Percentiles rank a stretch among this genome's conserved stretches.
Conservation (phyloP, 2,888 invertebrate species). For the Sceliomorpha sp. region DNA sequence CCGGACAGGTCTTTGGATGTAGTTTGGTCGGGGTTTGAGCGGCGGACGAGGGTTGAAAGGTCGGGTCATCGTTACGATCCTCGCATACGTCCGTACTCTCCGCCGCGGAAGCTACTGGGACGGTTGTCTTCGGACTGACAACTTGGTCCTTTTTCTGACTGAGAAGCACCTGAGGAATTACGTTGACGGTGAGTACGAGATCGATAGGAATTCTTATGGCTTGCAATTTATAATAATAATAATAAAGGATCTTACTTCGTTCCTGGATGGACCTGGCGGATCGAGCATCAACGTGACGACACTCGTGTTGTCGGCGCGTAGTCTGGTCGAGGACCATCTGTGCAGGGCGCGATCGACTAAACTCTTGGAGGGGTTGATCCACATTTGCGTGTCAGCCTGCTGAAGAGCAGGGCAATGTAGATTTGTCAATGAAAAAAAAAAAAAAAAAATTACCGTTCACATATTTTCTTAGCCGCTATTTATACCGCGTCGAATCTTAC, state of each 20-base stretch:
- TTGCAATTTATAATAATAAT: too few species aligned
- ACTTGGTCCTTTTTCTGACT: slow-evolving; percentile 68
- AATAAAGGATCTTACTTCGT: slow-evolving; percentile 81
- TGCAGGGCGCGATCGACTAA: slow-evolving; percentile 91
- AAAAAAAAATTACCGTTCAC: too few species aligned
- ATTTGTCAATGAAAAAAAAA: slow-evolving; percentile 16
- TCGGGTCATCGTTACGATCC: too few species aligned
- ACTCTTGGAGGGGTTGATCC: slow-evolving; percentile 95
- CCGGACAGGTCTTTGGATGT: slow-evolving; percentile 2
- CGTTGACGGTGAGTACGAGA: too few species aligned
- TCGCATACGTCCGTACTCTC: too few species aligned
- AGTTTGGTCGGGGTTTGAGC: background rate
- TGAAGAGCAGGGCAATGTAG: too few species aligned
- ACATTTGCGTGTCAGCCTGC: slow-evolving; percentile 80
- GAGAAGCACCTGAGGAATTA: slow-evolving; percentile 64
- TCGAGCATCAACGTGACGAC: slow-evolving; percentile 96
- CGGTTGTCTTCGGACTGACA: slow-evolving; percentile 41
- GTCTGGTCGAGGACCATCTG: slow-evolving; percentile 90
- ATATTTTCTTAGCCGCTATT: too few species aligned
- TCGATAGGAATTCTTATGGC: too few species aligned
- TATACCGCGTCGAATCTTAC: too few species aligned
- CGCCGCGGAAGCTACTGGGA: too few species aligned
- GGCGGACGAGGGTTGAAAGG: too few species aligned
- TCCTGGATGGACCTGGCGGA: slow-evolving; percentile 90
- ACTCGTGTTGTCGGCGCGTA: slow-evolving; percentile 98